These are phyloP conservation scores for Ciona savignyi DNA, from an alignment of 23 tunicate species.

Conservation along the genomic window DNA sequence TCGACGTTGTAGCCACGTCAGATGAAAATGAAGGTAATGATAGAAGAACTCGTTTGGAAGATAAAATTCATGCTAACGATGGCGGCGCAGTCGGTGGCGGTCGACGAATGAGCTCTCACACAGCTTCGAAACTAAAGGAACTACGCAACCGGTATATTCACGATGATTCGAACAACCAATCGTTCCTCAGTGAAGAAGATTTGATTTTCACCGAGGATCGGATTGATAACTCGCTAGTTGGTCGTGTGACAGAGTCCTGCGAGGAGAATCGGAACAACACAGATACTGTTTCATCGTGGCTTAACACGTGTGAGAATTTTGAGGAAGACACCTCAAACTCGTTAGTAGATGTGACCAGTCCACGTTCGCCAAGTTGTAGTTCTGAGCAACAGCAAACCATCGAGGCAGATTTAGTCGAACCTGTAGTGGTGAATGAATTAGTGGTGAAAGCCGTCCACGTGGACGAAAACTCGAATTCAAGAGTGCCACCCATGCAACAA, in stretches of 20 bases:
- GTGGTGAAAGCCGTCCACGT: slow-evolving; percentile 3
- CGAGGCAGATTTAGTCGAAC: neutral
- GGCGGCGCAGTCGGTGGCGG: neutral
- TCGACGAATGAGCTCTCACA: slow-evolving; percentile 8
- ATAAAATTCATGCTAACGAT: neutral
- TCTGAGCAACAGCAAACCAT: neutral
- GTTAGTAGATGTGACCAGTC: neutral
- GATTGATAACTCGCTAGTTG: neutral
- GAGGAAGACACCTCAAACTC: neutral
- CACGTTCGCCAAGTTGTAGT: neutral
- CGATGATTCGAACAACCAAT: slow-evolving; percentile 7
- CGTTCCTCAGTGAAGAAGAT: slow-evolving; percentile 3
- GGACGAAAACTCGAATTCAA: slow-evolving; percentile 13
- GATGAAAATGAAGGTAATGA: neutral
- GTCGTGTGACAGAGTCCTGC: neutral
- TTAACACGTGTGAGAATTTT: slow-evolving; percentile 1
- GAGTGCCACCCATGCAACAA: slow-evolving; percentile 26
- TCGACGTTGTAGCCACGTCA: neutral
- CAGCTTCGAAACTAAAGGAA: slow-evolving; percentile 6
- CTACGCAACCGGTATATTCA: slow-evolving; percentile 18
- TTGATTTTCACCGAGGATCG: neutral
- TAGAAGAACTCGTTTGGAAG: neutral
- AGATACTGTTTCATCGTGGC: slow-evolving; percentile 10
- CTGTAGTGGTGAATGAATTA: neutral
- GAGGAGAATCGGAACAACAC: slow-evolving; percentile 4